Evolutionary conservation across 2,797 vertebrate genomes (phyloP), one percentile per base, ranked within the genome.

Genomic region (Lacerta viridis): DNA sequence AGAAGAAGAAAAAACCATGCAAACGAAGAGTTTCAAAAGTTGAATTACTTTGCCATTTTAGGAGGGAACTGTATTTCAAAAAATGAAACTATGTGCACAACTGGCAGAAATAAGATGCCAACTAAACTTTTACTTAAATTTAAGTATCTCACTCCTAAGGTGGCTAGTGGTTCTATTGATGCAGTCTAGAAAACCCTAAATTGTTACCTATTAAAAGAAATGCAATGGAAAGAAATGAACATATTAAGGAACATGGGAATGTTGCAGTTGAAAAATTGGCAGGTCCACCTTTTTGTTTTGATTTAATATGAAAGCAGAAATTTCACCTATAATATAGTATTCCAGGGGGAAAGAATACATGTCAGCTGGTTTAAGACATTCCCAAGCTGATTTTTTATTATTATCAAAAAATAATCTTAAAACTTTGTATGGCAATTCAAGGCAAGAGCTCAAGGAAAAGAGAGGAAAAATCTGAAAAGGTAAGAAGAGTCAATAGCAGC

Each of bases 401-500:
- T 50, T 50, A 1, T 50, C 0, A 43, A 84, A 85, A 79, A 79
- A 15, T 18, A 36, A 18, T 74, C 15, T 8, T 6, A 71, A 83
- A 91, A 85, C 0, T 23, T 29, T n/a, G 43, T 18, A 86, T 85
- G 83, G 64, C 0, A 71, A 89, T 25, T 7, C 1, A 0, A 36
- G n/a, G 80, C 55, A 88, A 88, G 1, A 61, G 50, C 1, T 17
- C 0, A 0, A 84, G 64, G 55, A 83, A 83, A 0, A 66, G 29
- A 74, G 88, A 93, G 82, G 74, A 92, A 41, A 59, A 2, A 74
- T 64, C 3, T 5, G 36, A 75, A 86, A 91, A 76, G 18, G 11
- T 77, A 77, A 39, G 78, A 85, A 0, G 74, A 92, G 90, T 95
- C 87, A 91, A 91, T 90, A 95, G 94, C 92, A 94, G 92, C 94